phyloP scores from a whole-genome alignment of 2,113 vertebrate genomes.

The Gnathonemus longibarbis region DNA sequence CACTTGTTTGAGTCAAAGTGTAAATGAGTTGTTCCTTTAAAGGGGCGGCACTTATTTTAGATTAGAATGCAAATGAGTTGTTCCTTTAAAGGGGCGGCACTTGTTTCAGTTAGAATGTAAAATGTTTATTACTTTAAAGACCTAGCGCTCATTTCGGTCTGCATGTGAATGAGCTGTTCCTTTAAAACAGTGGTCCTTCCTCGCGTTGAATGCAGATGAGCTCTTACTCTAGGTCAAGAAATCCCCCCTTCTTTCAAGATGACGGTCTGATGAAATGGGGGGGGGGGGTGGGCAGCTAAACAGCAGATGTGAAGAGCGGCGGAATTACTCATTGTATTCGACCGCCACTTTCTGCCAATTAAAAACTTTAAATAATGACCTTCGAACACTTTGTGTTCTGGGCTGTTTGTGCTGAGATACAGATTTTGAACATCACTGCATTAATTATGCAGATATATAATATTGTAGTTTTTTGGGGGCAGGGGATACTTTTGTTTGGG shows the following conservation, averaged over 20 bases:
- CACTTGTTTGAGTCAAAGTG: background rate
- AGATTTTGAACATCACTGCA: slow-evolving; percentile 12
- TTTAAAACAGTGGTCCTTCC: background rate
- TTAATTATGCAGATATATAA: slow-evolving; percentile 9
- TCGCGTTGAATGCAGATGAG: background rate
- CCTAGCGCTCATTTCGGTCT: background rate
- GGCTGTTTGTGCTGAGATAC: slow-evolving; percentile 24
- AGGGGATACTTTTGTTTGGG: background rate
- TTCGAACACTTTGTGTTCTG: slow-evolving; percentile 12
- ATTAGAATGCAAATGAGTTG: background rate
- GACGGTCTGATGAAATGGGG: background rate
- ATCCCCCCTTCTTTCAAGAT: background rate
- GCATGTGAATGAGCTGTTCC: background rate
- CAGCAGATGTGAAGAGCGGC: background rate
- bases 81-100: background rate
- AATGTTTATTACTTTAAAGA: background rate
- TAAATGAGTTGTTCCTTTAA: slow-evolving; percentile 8
- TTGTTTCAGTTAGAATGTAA: slow-evolving; percentile 8
- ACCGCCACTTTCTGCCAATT: slow-evolving; percentile 23
- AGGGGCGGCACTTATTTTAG: background rate
- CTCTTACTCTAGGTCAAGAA: background rate
- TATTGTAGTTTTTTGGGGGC: background rate
- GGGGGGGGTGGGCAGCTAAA: background rate
- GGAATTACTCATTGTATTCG: background rate
- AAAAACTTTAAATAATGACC: slow-evolving; percentile 35